Evolutionary conservation across 2,113 vertebrate species (phyloP), one percentile per base, ranked within the genome.

Genomic region (Jaculus jaculus): DNA sequence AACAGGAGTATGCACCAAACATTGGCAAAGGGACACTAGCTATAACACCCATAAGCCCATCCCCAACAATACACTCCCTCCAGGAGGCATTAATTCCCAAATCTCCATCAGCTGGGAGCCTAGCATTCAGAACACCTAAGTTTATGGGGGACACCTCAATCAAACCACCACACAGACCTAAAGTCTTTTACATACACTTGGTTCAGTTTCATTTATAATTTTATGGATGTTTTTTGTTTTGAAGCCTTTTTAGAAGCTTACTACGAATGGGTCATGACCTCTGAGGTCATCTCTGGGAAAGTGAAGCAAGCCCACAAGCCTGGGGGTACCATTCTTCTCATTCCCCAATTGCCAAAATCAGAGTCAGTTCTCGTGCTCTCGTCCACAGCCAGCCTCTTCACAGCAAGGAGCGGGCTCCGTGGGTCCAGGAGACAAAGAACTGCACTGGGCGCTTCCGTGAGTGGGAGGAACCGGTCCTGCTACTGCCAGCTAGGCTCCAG

Each of bases 281-380:
- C 65, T 69, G 47, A 73, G 80, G 23, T 68, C 32, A 32, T 82
- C 51, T 94, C 60, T 73, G 91, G 60, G 73, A 89, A 93, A 60
- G 65, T 72, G 47, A 89, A 94, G 81, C 54, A 96, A 94, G 65
- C 63, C 74, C 66, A 68, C 26, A 87, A 28, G 89, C 93, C 87
- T 66, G 0, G 42, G 89, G 87, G 89, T 87, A 80, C 72, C 93
- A 94, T 96, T 94, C 93, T 87, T 93, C 37, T 81, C 93, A 90
- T 85, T 95, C 84, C 84, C 65, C 84, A 92, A 73, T 42, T 84
- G 75, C 84, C 91, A 83, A 87, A 68, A 37, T 91, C 78, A 91
- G 87, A 91, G 87, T 71, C 60, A 92, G 30, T 94, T 91, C 89
- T 90, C 89, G 63, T 60, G 85, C 74, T 68, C 92, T 54, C 82